Evolutionary conservation across 1,140 invertebrate genomes (phyloP), one percentile per base, ranked within the genome.

Genomic region (Lepidurus apus): DNA sequence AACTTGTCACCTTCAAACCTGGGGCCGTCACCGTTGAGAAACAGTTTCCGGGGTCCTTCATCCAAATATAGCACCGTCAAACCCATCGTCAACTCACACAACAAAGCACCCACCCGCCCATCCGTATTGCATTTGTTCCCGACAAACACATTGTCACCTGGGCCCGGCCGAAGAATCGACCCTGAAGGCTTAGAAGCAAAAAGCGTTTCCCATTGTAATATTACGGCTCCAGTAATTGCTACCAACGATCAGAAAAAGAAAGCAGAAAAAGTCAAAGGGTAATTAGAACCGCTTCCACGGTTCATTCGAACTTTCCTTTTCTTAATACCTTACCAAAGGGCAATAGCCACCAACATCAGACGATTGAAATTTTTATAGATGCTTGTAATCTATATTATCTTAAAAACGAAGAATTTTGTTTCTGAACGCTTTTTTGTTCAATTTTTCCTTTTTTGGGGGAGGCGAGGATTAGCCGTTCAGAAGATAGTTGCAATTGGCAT

Each of bases 21-120:
- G 17, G 53, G 13, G 13, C 53, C 53, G 13, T 65, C 53, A 17
- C 53, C 53, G 21, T 65, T 65, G 21, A 65, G 53, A 65, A 65
- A 65, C 8, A 65, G 53, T 65, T 65, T 65, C 53, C 53, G 53
- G 53, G 53, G 53, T 21, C 53, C 53, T 21, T 65, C 53, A 7
- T 65, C 53, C 53, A 65, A 65, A 65, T 65, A 65, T 65, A 65
- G 21, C 53, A 65, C 53, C 53, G 53, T 65, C 13, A 65, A 65
- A 65, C 53, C 53, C 53, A 65, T 65, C 21, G 53, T 65, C 53
- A 65, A 65, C n/a, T 65, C 53, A 7, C 13, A 65, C 13, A 65
- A 65, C 21, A 65, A 65, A 13, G 21, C 17, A 65, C 53, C 53
- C 53, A 7, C 53, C n/a, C 53, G 53, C 13, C 53, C 53, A n/a